Evolutionary conservation across 2,113 vertebrate species (phyloP), one percentile per base, ranked within the genome.

Genomic region (Cynoglossus semilaevis): DNA sequence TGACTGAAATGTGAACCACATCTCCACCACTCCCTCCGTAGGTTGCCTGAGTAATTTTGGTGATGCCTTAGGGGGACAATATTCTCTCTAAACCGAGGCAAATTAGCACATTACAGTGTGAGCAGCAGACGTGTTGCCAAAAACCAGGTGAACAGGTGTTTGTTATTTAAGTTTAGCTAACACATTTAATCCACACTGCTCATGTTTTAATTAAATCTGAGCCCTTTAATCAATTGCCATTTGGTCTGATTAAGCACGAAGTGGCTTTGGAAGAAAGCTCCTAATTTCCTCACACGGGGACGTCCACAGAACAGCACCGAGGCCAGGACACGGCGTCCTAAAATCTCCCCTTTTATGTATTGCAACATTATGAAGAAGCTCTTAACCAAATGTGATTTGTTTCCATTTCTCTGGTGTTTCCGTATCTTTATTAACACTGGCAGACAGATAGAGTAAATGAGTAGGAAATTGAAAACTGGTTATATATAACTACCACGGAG

Each of bases 141-240:
- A 80, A 76, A 76, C 58, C 56, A 71, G 74, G 76, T 79, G 81
- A 83, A 83, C 86, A 90, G 87, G 85, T 90, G 87, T 89, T 83
- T 81, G 79, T 80, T 88, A 85, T 86, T 87, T 85, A 84, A 48
- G 83, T 88, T 81, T 76, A 64, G 74, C 66, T 79, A 70, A 81
- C 11, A 84, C 77, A 88, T 83, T 87, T 73, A 82, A 88, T 87
- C 89, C 79, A 67, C 58, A 71, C 51, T 56, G 79, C 80, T 82
- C 70, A 61, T 60, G 60, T 85, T 87, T 86, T 88, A 89, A 90
- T 89, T 87, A 86, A 80, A 84, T 80, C 81, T 58, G 37, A 46
- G 63, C 70, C 67, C 69, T 61, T 74, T 84, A 86, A 91, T 91
- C 82, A 88, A 88, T 86, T 89, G 81, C 61, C 67, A 49, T 82